Percentiles rank a stretch among this genome's conserved stretches.
Conservation (phyloP, 2,113 vertebrate genomes). For the Aptenodytes patagonicus region DNA sequence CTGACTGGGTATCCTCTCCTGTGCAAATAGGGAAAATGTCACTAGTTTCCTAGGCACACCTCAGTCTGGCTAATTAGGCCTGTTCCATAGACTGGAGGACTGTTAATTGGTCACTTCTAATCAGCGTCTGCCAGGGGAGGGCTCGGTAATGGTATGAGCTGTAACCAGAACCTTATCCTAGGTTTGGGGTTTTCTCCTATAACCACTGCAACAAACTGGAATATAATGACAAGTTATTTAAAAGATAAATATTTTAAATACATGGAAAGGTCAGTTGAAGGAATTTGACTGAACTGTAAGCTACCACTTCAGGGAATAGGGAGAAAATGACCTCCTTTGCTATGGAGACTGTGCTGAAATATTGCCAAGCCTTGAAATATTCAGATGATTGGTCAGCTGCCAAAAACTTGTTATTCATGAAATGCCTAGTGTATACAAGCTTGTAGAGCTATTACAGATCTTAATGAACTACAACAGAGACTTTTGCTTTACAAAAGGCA, state of each 20-base stretch:
- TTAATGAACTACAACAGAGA: conserved; percentile 36
- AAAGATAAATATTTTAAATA: conserved; percentile 43
- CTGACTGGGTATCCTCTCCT: background rate
- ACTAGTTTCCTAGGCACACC: background rate
- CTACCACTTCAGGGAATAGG: conserved; percentile 35
- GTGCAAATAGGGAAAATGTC: background rate
- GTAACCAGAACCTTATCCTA: background rate
- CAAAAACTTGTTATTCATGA: conserved; percentile 58
- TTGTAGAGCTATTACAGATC: conserved; percentile 34
- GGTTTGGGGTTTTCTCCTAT: background rate
- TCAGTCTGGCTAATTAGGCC: conserved; percentile 1
- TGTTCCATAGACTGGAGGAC: background rate
- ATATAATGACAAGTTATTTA: background rate
- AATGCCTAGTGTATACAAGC: conserved; percentile 42
- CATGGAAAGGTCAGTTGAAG: conserved; percentile 34
- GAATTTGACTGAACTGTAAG: conserved; percentile 49
- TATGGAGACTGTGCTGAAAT: conserved; percentile 42
- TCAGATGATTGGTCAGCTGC: conserved; percentile 60
- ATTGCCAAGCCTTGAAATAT: conserved; percentile 64
- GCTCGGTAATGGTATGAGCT: background rate
- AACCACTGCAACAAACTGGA: background rate
- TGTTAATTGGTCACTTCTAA: conserved; percentile 37
- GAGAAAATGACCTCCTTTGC: conserved; percentile 52
- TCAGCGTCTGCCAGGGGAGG: background rate
- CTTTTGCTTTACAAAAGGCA: background rate